Evolutionary conservation across 1,140 invertebrate species (phyloP), one percentile per base, ranked within the genome.

Genomic region (Musca vetustissima): DNA sequence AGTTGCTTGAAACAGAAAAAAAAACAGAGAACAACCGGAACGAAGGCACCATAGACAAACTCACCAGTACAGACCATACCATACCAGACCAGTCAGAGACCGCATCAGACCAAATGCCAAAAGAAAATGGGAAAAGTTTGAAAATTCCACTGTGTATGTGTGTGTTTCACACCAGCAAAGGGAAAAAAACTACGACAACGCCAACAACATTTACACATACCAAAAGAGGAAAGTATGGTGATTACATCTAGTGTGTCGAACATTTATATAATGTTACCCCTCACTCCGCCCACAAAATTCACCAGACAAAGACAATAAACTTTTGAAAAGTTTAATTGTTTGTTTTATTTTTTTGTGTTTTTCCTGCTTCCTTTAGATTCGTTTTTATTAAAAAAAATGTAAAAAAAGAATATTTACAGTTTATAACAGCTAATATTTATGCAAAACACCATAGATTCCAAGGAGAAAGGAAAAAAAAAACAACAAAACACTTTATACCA

Each of bases 361-460:
- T 43, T 32, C 4, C n/a, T 52, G 11, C 1, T 52, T 52, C 49
- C 21, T 52, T 21, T 28, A 8, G 28, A 28, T 52, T 9, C 1
- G 7, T 21, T 28, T 28, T 28, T 28, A 28, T 28, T 28, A 43
- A 19, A 61, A 19, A 17, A 61, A 61, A 24, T 32, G 32, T 28
- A 36, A 36, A 32, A 1, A 61, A 61, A 19, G 17, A 36, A 43
- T 61, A 61, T 61, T 61, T 61, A 61, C 57, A 61, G 57, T 61
- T 61, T 61, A 61, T 61, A 19, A 61, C 24, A 25, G 55, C 57
- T 61, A 61, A 61, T 61, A 61, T 61, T 61, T 61, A 61, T 61
- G 57, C 57, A 61, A 61, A 61, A 43, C 36, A 43, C 36, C 6
- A 43, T 13, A 43, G 36, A 43, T 43, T 43, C 36, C 36, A 43